Evolutionary conservation across 2,888 invertebrate genomes (phyloP).

Genomic region (Epinotia ramella): DNA sequence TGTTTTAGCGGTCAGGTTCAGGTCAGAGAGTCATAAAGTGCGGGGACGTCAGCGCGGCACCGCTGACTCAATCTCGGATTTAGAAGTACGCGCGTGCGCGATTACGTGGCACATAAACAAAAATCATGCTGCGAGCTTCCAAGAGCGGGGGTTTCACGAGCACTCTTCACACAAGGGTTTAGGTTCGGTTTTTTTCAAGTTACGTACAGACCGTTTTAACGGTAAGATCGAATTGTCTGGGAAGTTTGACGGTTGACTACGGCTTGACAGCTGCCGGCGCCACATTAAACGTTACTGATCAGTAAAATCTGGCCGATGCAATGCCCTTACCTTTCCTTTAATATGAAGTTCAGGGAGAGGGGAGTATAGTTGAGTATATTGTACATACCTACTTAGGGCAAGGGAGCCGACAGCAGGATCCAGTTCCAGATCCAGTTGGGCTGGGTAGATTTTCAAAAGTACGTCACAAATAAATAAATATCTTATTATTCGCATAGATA

Average conservation of each 20-base stretch:
- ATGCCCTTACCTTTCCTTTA: no score
- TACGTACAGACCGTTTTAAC: no score
- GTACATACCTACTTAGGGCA: not conserved
- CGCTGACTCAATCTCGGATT: slow-evolving; percentile 40
- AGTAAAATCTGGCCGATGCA: no score
- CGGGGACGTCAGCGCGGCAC: slow-evolving; percentile 21
- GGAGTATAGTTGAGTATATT: no score
- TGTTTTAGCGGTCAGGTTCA: slow-evolving; percentile 26
- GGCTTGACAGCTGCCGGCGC: no score
- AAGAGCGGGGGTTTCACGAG: not conserved
- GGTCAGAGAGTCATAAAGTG: slow-evolving; percentile 29
- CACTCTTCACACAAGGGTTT: not conserved
- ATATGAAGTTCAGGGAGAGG: no score
- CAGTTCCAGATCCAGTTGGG: not conserved
- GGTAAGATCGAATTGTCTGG: no score
- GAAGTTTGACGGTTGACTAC: no score
- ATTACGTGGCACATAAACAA: slow-evolving; percentile 37
- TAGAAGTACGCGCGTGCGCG: slow-evolving; percentile 38
- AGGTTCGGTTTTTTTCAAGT: not conserved
- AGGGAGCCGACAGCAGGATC: not conserved
- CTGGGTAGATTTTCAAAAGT: not conserved
- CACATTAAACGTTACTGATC: no score
- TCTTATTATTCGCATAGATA: no score
- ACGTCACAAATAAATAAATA: not conserved
- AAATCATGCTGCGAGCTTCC: slow-evolving; percentile 12